Conservation (phyloP, 53 echinoderm and acorn worm genomes). For the Temnopleurus reevesii region DNA sequence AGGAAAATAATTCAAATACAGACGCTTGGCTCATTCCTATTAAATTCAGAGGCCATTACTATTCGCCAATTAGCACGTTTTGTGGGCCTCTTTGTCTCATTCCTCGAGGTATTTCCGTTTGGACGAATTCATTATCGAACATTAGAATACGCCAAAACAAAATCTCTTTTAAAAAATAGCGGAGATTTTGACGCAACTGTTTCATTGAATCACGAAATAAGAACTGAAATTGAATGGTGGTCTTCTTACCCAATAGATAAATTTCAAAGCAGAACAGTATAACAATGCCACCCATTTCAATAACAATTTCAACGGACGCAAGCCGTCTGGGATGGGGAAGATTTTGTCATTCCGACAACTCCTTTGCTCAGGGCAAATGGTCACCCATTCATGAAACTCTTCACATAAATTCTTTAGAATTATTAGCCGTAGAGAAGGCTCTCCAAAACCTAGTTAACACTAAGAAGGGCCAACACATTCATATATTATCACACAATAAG, state of each 20-base stretch:
- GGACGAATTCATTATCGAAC: conserved; percentile 18
- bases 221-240: neutral
- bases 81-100: conserved; percentile 21
- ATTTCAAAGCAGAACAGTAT: neutral
- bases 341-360: neutral
- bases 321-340: neutral
- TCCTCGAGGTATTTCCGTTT: neutral
- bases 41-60: neutral
- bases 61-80: conserved; percentile 1
- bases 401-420: neutral
- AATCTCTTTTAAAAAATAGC: neutral
- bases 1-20: neutral
- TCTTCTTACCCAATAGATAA: too few relatives aligned
- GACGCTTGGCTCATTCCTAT: neutral
- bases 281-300: neutral
- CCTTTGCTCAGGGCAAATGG: neutral
- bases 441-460: neutral
- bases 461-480: neutral
- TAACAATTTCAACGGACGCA: neutral
- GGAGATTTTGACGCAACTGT: neutral
- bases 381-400: neutral
- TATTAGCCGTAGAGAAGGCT: neutral
- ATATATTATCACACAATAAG: neutral
- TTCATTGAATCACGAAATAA: neutral
- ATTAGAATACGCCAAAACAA: neutral